phyloP scores from a whole-genome alignment of 2,113 vertebrate species.

The Lampris megalopsis region DNA sequence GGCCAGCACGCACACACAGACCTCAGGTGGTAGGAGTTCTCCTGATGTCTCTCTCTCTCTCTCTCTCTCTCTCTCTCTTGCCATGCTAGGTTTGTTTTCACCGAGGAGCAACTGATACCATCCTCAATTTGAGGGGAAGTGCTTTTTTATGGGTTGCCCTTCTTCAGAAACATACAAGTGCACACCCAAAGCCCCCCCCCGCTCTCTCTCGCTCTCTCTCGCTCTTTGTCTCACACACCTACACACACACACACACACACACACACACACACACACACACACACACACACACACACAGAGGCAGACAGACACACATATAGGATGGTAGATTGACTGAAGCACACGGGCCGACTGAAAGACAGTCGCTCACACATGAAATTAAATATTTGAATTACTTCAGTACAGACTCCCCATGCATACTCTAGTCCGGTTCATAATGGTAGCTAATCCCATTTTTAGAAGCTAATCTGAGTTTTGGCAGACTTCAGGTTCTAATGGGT shows the following conservation, averaged over 20 bases:
- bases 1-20: constrained; percentile 62
- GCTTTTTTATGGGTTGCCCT: constrained; percentile 77
- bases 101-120: constrained; percentile 69
- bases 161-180: constrained; percentile 35
- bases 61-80: constrained; percentile 28
- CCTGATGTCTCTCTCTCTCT: constrained; percentile 34
- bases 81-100: constrained; percentile 70
- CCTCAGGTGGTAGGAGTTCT: constrained; percentile 57
- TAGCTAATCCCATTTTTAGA: no score
- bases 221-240: constrained; percentile 29
- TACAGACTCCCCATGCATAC: constrained; percentile 14
- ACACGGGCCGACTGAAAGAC: no score
- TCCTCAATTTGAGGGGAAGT: constrained; percentile 80
- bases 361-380: not conserved
- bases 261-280: no score
- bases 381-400: not conserved
- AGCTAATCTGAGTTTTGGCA: constrained; percentile 29
- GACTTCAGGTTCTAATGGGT: constrained; percentile 18
- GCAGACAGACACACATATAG: no score
- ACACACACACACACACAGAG: no score
- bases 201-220: no score
- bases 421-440: constrained; percentile 19
- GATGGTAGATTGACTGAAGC: no score
- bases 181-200: constrained; percentile 24
- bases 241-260: no score